These are phyloP conservation scores for Piprites chloris DNA, from an alignment of 2,113 vertebrate genomes.

Conservation along the genomic window DNA sequence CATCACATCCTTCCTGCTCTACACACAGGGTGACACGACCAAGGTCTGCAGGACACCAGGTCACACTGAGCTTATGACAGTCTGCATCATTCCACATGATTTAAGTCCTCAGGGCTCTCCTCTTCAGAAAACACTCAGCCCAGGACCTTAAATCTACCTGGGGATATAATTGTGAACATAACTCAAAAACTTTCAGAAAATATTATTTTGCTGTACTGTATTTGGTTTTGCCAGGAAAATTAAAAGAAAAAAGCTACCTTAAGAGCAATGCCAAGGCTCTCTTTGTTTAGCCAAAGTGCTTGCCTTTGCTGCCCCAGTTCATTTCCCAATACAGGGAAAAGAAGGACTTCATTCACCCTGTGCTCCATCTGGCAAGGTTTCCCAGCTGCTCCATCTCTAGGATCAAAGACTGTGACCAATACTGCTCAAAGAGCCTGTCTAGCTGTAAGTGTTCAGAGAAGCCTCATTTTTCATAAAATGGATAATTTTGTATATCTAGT, in stretches of 20 bases:
- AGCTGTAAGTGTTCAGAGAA: background rate
- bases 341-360: background rate
- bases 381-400: background rate
- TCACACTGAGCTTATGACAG: background rate
- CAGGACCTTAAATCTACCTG: background rate
- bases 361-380: background rate
- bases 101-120: background rate
- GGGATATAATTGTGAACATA: background rate
- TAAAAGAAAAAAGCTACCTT: background rate
- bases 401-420: background rate
- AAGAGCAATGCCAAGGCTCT: background rate
- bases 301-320: background rate
- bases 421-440: background rate
- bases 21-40: rapidly evolving
- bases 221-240: background rate
- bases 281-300: background rate
- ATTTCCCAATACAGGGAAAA: background rate
- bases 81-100: rapidly evolving
- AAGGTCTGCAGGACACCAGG: background rate
- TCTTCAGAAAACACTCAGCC: background rate
- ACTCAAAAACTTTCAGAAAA: background rate
- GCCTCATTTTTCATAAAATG: background rate
- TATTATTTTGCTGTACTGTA: background rate
- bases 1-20: background rate
- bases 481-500: background rate